Evolutionary conservation across 2,113 vertebrate genomes (phyloP), one percentile per base, ranked within the genome.

Genomic region (Melanotaenia duboulayi): DNA sequence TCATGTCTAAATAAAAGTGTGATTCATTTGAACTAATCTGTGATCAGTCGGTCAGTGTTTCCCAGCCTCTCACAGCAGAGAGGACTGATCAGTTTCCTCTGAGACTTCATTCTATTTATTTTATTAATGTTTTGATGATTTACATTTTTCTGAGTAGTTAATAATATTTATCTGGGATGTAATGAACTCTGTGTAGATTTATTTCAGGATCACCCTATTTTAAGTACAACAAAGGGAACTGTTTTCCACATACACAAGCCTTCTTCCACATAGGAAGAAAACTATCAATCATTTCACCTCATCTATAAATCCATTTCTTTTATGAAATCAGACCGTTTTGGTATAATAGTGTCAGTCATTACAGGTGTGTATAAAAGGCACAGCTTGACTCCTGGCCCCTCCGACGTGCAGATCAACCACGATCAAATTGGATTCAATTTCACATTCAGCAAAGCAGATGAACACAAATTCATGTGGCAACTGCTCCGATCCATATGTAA

Each of bases 401-500:
- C 70, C 20, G 23, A 39, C 63, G 65, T 35, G 25, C 48, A 23
- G 65, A 80, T 54, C 71, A 72, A 39, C 56, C 72, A 68, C 25
- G 11, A 65, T 61, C 65, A 79, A 81, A 71, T 20, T 57, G 59
- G 55, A 88, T 55, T 71, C 65, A 69, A 89, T 89, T 92, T 91
- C 78, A 88, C 84, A 83, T 90, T 70, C 85, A 70, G 60, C 51
- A 83, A 87, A 89, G 77, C 91, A 84, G 52, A 66, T 71, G 65
- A 85, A 81, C 51, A 67, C 46, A 39, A 71, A 65, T 72, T 32
- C 54, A 28, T 51, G 66, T 59, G 68, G 78, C 80, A 49, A 54
- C 71, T 13, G 19, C 74, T 77, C 78, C 11, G 59, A 62, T 92
- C 86, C 89, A 90, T 90, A 91, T 92, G 91, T 68, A 67, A 44